These are phyloP conservation scores for Hiodon alosoides DNA, from an alignment of 2,113 vertebrate genomes.

Conservation along the genomic window DNA sequence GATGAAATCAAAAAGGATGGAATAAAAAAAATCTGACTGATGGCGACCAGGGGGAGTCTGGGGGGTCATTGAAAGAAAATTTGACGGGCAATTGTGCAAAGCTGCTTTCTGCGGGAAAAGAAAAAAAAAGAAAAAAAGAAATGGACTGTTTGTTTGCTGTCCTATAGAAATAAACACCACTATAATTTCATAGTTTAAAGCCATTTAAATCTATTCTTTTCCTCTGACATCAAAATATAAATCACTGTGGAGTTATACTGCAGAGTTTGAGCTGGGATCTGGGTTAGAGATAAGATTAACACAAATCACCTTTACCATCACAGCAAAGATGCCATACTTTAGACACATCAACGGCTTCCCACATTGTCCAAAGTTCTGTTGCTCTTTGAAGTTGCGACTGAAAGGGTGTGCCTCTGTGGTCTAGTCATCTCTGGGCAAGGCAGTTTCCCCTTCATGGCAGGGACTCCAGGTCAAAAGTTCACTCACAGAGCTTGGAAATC, in stretches of 20 bases:
- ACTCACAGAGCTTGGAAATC: too few species aligned
- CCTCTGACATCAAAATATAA: constrained; percentile 11
- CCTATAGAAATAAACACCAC: not conserved
- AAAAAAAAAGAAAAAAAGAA: not conserved
- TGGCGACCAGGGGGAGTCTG: not conserved
- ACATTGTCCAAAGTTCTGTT: too few species aligned
- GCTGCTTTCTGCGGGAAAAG: not conserved
- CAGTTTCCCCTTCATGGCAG: too few species aligned
- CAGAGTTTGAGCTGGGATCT: too few species aligned
- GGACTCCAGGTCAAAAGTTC: too few species aligned
- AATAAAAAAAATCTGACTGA: not conserved
- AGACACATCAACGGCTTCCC: too few species aligned
- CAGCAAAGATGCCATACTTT: too few species aligned
- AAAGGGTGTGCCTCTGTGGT: too few species aligned
- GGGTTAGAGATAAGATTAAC: too few species aligned
- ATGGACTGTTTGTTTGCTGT: constrained; percentile 5
- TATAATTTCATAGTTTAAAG: not conserved
- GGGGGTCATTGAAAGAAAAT: not conserved
- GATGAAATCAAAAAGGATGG: constrained; percentile 10
- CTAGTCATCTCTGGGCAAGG: too few species aligned
- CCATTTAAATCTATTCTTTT: not conserved
- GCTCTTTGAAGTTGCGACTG: too few species aligned
- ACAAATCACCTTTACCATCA: too few species aligned
- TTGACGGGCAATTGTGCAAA: not conserved
- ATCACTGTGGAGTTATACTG: not conserved